phyloP scores from a whole-genome alignment of 2,113 vertebrate genomes.

The Callipepla squamata region DNA sequence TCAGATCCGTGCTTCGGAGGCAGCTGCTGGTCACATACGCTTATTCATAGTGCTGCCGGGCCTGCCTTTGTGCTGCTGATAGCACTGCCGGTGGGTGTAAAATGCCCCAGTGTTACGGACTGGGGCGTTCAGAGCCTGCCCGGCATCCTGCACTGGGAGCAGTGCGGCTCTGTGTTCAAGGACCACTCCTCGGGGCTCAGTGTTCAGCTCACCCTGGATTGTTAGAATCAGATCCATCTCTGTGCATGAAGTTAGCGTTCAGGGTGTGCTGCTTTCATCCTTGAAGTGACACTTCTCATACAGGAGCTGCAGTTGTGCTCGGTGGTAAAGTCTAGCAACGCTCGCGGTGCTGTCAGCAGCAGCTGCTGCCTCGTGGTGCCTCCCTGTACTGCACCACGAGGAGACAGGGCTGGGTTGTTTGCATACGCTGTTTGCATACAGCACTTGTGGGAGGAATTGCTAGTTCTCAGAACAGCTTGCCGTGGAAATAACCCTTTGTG shows the following conservation, averaged over 20 bases:
- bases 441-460: neutral
- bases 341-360: neutral
- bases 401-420: neutral
- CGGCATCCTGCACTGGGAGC: neutral
- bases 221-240: neutral
- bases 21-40: neutral
- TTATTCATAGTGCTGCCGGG: neutral
- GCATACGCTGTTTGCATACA: neutral
- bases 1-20: rapidly evolving
- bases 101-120: neutral
- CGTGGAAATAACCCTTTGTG: rapidly evolving
- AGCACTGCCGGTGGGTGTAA: neutral
- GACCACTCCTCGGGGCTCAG: neutral
- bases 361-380: rapidly evolving
- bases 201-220: neutral
- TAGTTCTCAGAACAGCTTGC: neutral
- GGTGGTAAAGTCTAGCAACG: neutral
- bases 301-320: neutral
- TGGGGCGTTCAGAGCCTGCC: neutral
- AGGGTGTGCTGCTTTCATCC: rapidly evolving
- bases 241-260: neutral
- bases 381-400: neutral
- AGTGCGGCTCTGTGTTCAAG: neutral
- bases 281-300: neutral
- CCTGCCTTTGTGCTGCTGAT: neutral